These are phyloP conservation scores for Nesogale talazaci DNA, from an alignment of 2,113 vertebrate genomes.

Conservation along the genomic window DNA sequence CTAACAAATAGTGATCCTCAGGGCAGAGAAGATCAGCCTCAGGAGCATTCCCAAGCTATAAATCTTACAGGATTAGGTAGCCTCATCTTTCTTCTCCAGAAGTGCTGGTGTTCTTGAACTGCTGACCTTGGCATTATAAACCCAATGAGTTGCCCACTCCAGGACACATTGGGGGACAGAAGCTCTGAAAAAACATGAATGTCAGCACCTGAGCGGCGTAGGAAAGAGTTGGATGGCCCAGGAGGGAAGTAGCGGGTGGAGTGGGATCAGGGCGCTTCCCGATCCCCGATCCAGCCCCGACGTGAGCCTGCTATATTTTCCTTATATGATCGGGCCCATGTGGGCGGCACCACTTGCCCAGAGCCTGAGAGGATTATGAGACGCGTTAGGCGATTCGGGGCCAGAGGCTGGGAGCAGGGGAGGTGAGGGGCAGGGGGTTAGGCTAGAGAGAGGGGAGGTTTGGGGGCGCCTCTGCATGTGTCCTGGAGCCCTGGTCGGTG, in stretches of 20 bases:
- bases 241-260: too few species aligned
- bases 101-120: too few species aligned
- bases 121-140: too few species aligned
- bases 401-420: not conserved
- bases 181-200: too few species aligned
- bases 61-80: too few species aligned
- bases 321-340: conserved; percentile 81
- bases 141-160: too few species aligned
- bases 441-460: not conserved
- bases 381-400: conserved; percentile 12
- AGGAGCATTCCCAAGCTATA: too few species aligned
- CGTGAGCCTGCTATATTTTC: conserved; percentile 77
- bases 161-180: too few species aligned
- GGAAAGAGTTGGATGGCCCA: accelerated
- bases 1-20: too few species aligned
- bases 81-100: too few species aligned
- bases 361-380: conserved; percentile 79
- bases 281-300: not conserved
- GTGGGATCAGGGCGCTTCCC: not conserved
- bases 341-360: not conserved
- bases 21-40: too few species aligned
- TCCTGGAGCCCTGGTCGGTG: conserved; percentile 73
- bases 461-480: not conserved
- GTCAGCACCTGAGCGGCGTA: accelerated
- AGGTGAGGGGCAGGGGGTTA: not conserved